Conservation (phyloP, 2,113 vertebrate genomes). For the Podarcis raffonei region DNA sequence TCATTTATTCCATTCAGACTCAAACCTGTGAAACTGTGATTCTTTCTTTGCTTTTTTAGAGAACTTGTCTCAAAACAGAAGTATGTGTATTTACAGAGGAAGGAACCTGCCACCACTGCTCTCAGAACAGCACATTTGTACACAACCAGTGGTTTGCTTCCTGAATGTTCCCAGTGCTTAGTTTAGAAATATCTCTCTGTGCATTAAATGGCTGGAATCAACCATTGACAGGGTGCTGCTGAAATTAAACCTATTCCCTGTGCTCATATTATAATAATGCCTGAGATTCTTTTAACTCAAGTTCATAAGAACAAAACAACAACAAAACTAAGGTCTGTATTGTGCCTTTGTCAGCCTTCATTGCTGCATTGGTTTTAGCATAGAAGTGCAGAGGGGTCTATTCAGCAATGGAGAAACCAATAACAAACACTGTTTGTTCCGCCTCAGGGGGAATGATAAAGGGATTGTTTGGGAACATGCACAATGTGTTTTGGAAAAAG, state of each 20-base stretch:
- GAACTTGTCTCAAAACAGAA: not conserved
- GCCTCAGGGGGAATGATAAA: not conserved
- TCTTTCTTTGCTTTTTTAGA: not conserved
- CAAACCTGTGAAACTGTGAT: not conserved
- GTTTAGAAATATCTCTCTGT: constrained; percentile 9
- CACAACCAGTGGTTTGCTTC: not conserved
- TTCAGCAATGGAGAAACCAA: constrained; percentile 30
- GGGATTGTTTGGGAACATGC: constrained; percentile 55
- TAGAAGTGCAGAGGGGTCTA: not conserved
- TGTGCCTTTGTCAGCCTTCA: not conserved
- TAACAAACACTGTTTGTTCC: not conserved
- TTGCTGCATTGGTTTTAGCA: not conserved
- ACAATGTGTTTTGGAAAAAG: not conserved
- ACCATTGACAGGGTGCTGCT: not conserved
- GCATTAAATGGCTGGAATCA: constrained; percentile 17
- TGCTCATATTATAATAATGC: not conserved
- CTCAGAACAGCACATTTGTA: constrained; percentile 1
- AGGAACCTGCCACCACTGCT: not conserved
- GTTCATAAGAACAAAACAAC: not conserved
- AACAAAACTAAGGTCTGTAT: not conserved
- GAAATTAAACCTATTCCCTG: constrained; percentile 28
- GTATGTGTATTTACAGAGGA: not conserved
- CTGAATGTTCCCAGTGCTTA: constrained; percentile 4
- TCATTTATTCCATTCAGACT: not conserved
- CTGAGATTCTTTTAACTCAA: constrained; percentile 11